Conservation (phyloP, 2,888 invertebrate species). For the Eurytoma adleriae region DNA sequence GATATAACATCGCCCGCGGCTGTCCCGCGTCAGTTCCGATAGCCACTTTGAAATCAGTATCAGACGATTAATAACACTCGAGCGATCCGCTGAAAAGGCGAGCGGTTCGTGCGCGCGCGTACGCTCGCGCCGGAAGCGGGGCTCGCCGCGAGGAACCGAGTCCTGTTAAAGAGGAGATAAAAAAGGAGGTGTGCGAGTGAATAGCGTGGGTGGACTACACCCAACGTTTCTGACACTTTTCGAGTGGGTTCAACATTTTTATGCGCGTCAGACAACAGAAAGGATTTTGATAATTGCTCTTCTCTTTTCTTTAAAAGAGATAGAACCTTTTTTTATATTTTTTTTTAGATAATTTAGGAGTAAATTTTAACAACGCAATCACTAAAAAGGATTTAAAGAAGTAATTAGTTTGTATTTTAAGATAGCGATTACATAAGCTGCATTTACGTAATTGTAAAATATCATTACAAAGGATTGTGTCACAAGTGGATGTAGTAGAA, state of each 20-base stretch:
- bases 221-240: conserved; percentile 27
- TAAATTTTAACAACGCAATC: too few species aligned
- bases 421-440: too few species aligned
- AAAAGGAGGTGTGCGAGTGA: not conserved
- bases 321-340: too few species aligned
- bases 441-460: too few species aligned
- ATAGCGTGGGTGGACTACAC: conserved; percentile 3
- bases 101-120: conserved; percentile 57
- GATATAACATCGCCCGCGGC: conserved; percentile 52
- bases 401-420: too few species aligned
- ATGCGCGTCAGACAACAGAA: too few species aligned
- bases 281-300: too few species aligned
- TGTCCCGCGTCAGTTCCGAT: conserved; percentile 65
- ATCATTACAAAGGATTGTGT: too few species aligned
- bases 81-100: conserved; percentile 72
- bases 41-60: conserved; percentile 73
- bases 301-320: too few species aligned
- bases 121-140: conserved; percentile 49
- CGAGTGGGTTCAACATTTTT: conserved; percentile 6
- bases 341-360: too few species aligned
- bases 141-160: not conserved
- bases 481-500: too few species aligned
- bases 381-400: too few species aligned
- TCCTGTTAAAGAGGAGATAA: not conserved
- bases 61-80: conserved; percentile 74